Base-by-base conservation (phyloP, 2,113 vertebrate species). In the Ariopsis seemanni region DNA sequence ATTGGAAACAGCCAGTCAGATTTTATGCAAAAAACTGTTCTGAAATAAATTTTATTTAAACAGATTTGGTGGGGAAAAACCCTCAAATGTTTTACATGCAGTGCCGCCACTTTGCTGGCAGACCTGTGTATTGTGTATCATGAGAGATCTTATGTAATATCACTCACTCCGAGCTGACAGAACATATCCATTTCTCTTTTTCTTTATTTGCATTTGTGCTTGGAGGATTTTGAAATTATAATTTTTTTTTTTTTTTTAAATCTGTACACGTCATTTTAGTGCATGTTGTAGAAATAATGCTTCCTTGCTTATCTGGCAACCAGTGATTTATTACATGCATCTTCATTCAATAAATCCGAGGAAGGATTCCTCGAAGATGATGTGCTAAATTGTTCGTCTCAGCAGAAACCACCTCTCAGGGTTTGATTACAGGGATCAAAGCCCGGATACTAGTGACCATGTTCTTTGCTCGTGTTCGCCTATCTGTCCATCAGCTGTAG, bases 401-500 rank as follows among this genome's bases (percentile, higher is more conserved):
- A 63, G 57, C 34, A 52, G 17, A 78, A 58, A 80, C 52, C 1
- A 63, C 72, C 52, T 62, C 60, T 71, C 60, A 20, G 53, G 34
- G 53, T 50, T 83, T 83, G 52, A 69, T 75, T 79, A 83, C 50
- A 60, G 34, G 53, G 34, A 74, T 42, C 65, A 80, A 12, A 27
- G 48, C 22, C 48, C 42, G 27, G 17, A 5, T 63, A 20, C 57
- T 80, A 53, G 9, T 55, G 58, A 6, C 7, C 20, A 10, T 75
- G 78, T 60, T 71, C 58, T 50, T 77, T 78, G 57, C 42, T 58
- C 17, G n/a, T 67, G 72, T 84, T 60, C 57, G 42, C 82, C 58
- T 79, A 82, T 83, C 79, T 63, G 82, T 58, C 81, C 67, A 83
- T 79, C 89, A 65, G 82, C 72, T 17, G 58, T 3, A 57, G 82